These are phyloP conservation scores for Micrasema minimum DNA, from an alignment of 1,140 invertebrate genomes.

Conservation along the genomic window DNA sequence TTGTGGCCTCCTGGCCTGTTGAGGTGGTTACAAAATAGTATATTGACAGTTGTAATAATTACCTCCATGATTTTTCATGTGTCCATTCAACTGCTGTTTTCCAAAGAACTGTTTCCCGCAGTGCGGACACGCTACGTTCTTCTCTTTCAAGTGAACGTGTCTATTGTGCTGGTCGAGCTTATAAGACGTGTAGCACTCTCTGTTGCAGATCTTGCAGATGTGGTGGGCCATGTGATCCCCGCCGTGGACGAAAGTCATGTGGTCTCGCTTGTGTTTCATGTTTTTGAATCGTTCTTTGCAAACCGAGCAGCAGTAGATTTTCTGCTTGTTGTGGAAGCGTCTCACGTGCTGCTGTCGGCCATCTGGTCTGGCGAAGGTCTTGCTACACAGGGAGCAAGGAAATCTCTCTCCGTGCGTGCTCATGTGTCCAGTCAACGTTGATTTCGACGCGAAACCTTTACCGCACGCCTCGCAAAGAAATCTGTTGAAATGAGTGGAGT, in stretches of 20 bases:
- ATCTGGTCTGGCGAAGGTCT: neutral
- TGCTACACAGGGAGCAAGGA: conserved; percentile 7
- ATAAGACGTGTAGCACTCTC: conserved; percentile 4
- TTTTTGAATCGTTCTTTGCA: conserved; percentile 9
- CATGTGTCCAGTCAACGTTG: conserved; percentile 64
- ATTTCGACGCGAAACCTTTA: conserved; percentile 71
- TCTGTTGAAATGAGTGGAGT: conserved; percentile 70
- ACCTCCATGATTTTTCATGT: too few species aligned
- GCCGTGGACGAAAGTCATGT: neutral
- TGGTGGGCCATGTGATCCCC: neutral
- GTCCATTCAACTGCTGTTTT: too few species aligned
- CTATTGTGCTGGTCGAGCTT: neutral
- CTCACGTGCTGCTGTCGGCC: neutral
- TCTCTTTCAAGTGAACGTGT: conserved; percentile 5
- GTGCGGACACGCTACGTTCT: conserved; percentile 2
- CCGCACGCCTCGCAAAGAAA: conserved; percentile 72
- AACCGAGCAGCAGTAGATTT: neutral
- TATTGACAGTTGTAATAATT: too few species aligned
- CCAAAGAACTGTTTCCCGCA: conserved; percentile 1
- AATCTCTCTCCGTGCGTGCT: conserved; percentile 60
- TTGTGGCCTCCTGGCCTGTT: too few species aligned
- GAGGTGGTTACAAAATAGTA: too few species aligned
- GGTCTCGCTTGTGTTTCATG: neutral
- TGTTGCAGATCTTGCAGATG: neutral
- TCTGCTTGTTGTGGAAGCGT: neutral